Evolutionary conservation across 2,888 invertebrate species (phyloP), one percentile per base, ranked within the genome.

Genomic region (Tethea ocularis): DNA sequence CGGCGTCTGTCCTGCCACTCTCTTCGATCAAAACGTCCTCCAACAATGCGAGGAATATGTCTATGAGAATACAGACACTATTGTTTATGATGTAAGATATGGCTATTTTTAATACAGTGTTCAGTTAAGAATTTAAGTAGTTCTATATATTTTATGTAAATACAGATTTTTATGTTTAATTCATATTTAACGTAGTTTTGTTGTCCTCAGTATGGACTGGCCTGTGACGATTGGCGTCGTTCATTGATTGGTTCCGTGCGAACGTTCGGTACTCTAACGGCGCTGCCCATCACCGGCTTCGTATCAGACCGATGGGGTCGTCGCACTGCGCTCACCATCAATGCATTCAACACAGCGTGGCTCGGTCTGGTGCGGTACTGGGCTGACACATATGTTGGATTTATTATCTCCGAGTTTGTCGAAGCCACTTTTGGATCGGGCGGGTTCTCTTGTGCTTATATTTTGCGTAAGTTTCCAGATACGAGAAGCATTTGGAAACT

Each of bases 261-360:
- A 64, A 96, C 95, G 56, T 73, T 95, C 38, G 96, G 96, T 13
- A 95, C 95, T 59, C 93, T 96, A 71, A 82, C 95, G 52, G 95
- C 95, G 0, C 88, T 96, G 60, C 95, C 95, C 1, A 85, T 96
- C 60, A 94, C 95, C 1, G 96, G 96, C 51, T 93, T 93, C 67
- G 80, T 96, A 46, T 96, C 96, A 0, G 96, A 96, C 86, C 95
- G 94, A 93, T 96, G 93, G 87, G 96, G 96, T 0, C 90, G 96
- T 53, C 92, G 94, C 62, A 88, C 93, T 1, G 90, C 95, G 0
- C 87, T 96, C 62, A 88, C 94, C 20, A 75, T 93, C 66, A 94
- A 94, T 62, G 93, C 94, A 63, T 82, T 94, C 63, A 82, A 95
- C 61, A 94, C 95, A 7, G 94, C 94, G 15, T 80, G 95, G 70